Conservation (phyloP, 2,113 vertebrate genomes). For the Pterocles orientalis region DNA sequence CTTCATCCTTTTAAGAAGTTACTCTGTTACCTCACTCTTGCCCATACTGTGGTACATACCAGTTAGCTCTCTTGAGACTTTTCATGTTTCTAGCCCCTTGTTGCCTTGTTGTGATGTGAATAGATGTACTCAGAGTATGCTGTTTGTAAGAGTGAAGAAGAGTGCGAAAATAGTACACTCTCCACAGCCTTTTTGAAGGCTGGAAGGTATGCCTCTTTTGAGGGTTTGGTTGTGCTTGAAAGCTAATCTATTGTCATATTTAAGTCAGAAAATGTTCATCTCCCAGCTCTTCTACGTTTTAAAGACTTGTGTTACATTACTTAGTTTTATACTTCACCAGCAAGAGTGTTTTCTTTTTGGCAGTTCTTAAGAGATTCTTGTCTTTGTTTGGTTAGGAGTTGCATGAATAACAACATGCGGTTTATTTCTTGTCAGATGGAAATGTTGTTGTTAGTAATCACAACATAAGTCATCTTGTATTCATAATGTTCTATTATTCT, state of each 20-base stretch:
- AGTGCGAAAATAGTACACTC: rapidly evolving
- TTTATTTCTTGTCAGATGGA: constrained; percentile 17
- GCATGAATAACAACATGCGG: background rate
- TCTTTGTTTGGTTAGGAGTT: constrained; percentile 34
- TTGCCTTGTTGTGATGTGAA: background rate
- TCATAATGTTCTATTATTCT: constrained; percentile 22
- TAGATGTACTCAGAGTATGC: background rate
- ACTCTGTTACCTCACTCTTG: background rate
- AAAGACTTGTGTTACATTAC: background rate
- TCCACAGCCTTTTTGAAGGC: background rate
- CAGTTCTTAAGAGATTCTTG: constrained; percentile 13
- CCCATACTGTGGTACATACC: background rate
- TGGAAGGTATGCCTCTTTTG: background rate
- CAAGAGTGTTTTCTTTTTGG: background rate
- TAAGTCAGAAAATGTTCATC: background rate
- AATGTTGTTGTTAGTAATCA: constrained; percentile 33
- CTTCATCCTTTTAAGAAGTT: background rate
- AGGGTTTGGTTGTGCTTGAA: background rate
- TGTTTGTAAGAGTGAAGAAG: background rate
- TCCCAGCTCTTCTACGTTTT: background rate
- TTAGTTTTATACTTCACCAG: background rate
- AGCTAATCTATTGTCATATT: background rate
- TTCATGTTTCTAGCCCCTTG: background rate
- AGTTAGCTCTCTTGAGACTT: background rate
- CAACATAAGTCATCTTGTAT: constrained; percentile 5